Conservation (phyloP, 1,140 invertebrate species). For the Drosophila leontia region DNA sequence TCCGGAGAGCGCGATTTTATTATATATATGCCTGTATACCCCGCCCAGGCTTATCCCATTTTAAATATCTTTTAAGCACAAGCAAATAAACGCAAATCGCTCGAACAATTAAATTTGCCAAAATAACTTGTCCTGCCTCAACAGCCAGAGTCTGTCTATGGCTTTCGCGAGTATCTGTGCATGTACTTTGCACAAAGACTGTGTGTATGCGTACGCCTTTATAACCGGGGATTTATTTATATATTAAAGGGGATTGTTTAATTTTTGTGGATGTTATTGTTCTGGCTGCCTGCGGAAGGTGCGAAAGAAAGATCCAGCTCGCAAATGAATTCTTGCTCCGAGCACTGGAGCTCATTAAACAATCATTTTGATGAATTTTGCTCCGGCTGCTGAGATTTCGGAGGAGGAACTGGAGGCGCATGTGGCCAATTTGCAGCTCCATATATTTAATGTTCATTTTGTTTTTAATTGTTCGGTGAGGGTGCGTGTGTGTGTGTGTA, state of each 20-base stretch:
- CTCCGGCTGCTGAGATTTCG: conserved; percentile 9
- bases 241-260: conserved; percentile 64
- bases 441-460: conserved; percentile 69
- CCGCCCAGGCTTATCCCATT: conserved; percentile 22
- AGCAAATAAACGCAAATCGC: conserved; percentile 61
- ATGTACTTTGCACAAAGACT: conserved; percentile 4
- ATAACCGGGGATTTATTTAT: conserved; percentile 61
- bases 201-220: conserved; percentile 25
- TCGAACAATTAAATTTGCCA: conserved; percentile 61
- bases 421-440: conserved; percentile 66
- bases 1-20: conserved; percentile 12
- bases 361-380: conserved; percentile 79
- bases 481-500: conserved; percentile 4
- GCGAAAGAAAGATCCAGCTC: conserved; percentile 63
- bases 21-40: background rate
- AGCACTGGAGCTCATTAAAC: conserved; percentile 71
- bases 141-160: conserved; percentile 1
- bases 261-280: conserved; percentile 46
- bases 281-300: conserved; percentile 53
- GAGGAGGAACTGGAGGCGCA: conserved; percentile 14
- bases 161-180: background rate
- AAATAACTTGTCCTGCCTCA: conserved; percentile 51
- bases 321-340: conserved; percentile 52
- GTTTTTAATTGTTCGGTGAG: conserved; percentile 54
- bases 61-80: conserved; percentile 66